Percentiles rank a stretch among this genome's conserved stretches.
phyloP scores from a whole-genome alignment of 2,113 vertebrate species.

The Syngnathus typhle region DNA sequence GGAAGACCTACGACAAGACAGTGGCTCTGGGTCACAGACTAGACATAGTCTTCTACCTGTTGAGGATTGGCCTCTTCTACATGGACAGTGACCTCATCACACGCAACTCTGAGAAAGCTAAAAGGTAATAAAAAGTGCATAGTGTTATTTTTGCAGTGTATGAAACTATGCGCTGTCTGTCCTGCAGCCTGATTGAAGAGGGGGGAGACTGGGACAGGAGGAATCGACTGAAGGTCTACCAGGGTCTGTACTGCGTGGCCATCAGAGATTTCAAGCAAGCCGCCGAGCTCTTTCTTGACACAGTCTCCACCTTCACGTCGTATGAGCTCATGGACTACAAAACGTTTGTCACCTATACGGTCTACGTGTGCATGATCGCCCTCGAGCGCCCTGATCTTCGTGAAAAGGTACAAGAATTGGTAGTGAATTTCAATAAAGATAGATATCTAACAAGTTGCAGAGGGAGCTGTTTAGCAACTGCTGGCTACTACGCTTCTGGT shows the following conservation, averaged over 20 bases:
- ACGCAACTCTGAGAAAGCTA: conserved; percentile 94
- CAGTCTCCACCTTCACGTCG: conserved; percentile 96
- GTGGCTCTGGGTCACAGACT: conserved; percentile 92
- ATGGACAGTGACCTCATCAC: conserved; percentile 99
- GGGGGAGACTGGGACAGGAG: conserved; percentile 97
- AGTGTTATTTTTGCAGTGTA: not conserved
- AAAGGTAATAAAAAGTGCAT: conserved; percentile 72
- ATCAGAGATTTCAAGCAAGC: conserved; percentile 97
- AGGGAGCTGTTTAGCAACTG: not conserved
- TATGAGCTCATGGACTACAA: conserved; percentile 99
- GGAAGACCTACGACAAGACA: conserved; percentile 96
- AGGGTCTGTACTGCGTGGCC: conserved; percentile 95
- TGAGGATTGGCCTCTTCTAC: conserved; percentile 95
- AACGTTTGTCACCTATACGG: conserved; percentile 95
- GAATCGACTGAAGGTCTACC: conserved; percentile 96
- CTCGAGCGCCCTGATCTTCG: conserved; percentile 93
- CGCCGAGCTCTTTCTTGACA: conserved; percentile 95
- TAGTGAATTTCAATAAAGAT: too few relatives aligned
- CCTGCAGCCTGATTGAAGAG: conserved; percentile 90
- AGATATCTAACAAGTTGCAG: not conserved
- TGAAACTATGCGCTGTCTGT: not conserved
- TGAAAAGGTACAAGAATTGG: conserved; percentile 79
- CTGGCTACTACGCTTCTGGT: not conserved
- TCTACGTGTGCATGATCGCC: conserved; percentile 98
- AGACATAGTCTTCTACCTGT: conserved; percentile 95